Evolutionary conservation across 2,888 invertebrate species (phyloP).

Genomic region (Hermodice carunculata): DNA sequence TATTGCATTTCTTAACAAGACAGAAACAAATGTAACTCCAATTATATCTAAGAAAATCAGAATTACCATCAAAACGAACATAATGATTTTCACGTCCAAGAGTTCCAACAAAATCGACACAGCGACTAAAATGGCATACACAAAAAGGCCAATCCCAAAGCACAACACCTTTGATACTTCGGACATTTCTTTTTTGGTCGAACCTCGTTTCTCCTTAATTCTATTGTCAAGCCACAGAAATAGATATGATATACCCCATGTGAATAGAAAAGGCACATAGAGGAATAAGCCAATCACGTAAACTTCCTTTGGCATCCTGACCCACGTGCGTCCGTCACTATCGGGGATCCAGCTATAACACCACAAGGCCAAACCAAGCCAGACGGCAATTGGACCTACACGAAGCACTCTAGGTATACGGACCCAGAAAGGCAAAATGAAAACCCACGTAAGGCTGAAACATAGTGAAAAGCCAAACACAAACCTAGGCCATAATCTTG

Average conservation of each 20-base stretch:
- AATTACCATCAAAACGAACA: constrained; percentile 7
- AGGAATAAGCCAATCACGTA: constrained; percentile 31
- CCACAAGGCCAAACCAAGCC: constrained; percentile 13
- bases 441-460: constrained; percentile 26
- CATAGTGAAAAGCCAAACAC: constrained; percentile 33
- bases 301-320: constrained; percentile 36
- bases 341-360: constrained; percentile 41
- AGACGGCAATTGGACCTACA: constrained; percentile 14
- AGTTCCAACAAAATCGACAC: constrained; percentile 4
- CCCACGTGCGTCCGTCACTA: constrained; percentile 28
- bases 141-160: background rate
- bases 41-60: constrained; percentile 3
- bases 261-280: too few species aligned
- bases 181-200: background rate
- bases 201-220: background rate
- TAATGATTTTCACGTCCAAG: background rate
- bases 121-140: background rate
- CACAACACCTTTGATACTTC: background rate
- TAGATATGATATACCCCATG: constrained; percentile 1
- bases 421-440: constrained; percentile 22
- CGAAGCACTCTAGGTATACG: constrained; percentile 18
- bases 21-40: too few species aligned
- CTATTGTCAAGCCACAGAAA: background rate
- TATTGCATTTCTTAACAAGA: too few species aligned
- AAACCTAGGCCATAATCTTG: constrained; percentile 45